These are phyloP conservation scores for Oedothorax gibbosus DNA, from an alignment of 1,140 invertebrate genomes.

Conservation along the genomic window DNA sequence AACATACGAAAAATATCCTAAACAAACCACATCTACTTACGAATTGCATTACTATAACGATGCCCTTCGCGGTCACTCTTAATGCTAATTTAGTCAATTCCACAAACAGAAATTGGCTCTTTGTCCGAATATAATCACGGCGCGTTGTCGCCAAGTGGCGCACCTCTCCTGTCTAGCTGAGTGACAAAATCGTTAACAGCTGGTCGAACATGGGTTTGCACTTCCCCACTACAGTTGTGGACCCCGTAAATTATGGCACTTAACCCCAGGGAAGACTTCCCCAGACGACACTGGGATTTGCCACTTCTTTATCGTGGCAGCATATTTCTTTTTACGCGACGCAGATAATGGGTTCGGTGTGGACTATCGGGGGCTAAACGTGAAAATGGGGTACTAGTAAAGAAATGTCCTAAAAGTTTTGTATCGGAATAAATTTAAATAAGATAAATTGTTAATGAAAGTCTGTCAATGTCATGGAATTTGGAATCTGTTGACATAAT, in stretches of 20 bases:
- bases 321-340: constrained; percentile 48
- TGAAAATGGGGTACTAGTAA: too few relatives aligned
- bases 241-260: constrained; percentile 60
- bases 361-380: background rate
- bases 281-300: background rate
- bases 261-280: constrained; percentile 48
- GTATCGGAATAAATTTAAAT: too few relatives aligned
- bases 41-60: too few relatives aligned
- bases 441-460: too few relatives aligned
- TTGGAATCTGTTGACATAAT: too few relatives aligned
- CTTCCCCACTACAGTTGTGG: constrained; percentile 44
- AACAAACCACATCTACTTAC: too few relatives aligned
- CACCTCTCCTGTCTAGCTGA: background rate
- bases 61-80: too few relatives aligned
- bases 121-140: background rate
- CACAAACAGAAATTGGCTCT: too few relatives aligned
- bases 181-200: constrained; percentile 57
- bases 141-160: constrained; percentile 51
- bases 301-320: constrained; percentile 46
- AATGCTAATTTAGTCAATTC: too few relatives aligned
- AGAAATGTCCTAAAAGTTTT: too few relatives aligned
- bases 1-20: too few relatives aligned
- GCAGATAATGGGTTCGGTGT: constrained; percentile 20
- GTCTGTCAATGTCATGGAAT: too few relatives aligned
- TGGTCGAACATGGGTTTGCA: constrained; percentile 58